Evolutionary conservation across 1,140 invertebrate species (phyloP).

Genomic region (Megalonaias nervosa): DNA sequence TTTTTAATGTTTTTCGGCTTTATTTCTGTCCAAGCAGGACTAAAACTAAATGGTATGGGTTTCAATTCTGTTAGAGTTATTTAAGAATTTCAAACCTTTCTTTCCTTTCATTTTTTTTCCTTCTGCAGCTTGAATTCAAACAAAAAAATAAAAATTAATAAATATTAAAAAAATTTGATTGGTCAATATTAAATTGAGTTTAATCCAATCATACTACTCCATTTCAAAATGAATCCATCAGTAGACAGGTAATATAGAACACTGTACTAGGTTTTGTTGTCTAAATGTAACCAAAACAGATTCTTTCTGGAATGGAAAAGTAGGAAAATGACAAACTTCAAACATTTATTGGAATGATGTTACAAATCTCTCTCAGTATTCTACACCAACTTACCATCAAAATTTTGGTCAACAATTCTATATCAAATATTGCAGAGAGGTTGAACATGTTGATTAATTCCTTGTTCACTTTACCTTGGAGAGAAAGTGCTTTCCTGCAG

Average conservation of each 20-base stretch:
- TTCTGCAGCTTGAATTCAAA: no score
- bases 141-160: no score
- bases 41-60: no score
- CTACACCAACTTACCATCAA: constrained; percentile 53
- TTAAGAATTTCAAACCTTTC: no score
- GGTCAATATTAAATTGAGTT: no score
- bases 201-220: no score
- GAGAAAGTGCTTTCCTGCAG: constrained; percentile 52
- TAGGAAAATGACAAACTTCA: background rate
- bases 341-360: background rate
- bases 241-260: background rate
- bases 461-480: constrained; percentile 60
- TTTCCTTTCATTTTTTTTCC: no score
- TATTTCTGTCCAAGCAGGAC: no score
- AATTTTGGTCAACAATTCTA: constrained; percentile 64
- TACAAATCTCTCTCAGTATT: background rate
- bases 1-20: no score
- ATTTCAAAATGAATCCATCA: background rate
- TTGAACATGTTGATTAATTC: constrained; percentile 68
- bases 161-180: no score
- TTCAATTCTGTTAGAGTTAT: no score
- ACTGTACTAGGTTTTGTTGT: background rate
- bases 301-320: background rate
- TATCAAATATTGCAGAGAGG: constrained; percentile 64
- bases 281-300: background rate